Evolutionary conservation across 1,140 invertebrate genomes (phyloP), one percentile per base, ranked within the genome.

Genomic region (Drosophila bocqueti): DNA sequence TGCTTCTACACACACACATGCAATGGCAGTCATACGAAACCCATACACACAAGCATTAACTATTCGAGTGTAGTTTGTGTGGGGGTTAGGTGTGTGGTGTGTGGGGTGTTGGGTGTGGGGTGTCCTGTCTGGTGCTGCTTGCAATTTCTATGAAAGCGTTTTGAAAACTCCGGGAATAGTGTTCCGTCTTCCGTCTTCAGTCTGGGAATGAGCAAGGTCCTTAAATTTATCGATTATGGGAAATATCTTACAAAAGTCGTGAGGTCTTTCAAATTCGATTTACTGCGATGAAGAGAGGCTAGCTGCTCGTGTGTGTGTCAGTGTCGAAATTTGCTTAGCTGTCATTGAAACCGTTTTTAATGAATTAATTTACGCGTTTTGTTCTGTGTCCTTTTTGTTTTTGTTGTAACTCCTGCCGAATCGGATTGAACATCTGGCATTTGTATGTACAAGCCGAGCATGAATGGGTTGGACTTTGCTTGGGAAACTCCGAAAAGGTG

Each of bases 221-320:
- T 76, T 50, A 75, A 65, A 40, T 58, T 40, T 40, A 16, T 43
- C 47, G 52, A n/a, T 55, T 58, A 21, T 29, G 55, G 31, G 79
- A 86, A 86, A 86, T 86, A 86, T 86, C 50, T 79, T 86, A 86
- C 83, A 86, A 86, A 71, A 86, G 83, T 76, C 46, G 50, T 66
- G 40, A 63, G 66, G 63, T 57, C 40, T 29, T 75, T 77, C 31
- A 81, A 84, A 72, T 81, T 76, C 76, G 76, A 62, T 81, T 78
- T 64, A 66, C 63, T 84, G 59, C 52, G 36, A 47, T 76, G 75
- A 31, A 36, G 40, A 61, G 43, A 18, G 43, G 38, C 36, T 38
- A 29, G 29, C 79, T 60, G 76, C 68, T 83, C 45, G 45, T 55
- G 42, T 43, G 38, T 45, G 45, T 76, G 45, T 66, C 73, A 43